A percentile compares a stretch with the other conserved stretches of the same genome.
These are phyloP conservation scores for Chrysopilus asiliformis DNA, from an alignment of 2,888 invertebrate species.

Conservation along the genomic window DNA sequence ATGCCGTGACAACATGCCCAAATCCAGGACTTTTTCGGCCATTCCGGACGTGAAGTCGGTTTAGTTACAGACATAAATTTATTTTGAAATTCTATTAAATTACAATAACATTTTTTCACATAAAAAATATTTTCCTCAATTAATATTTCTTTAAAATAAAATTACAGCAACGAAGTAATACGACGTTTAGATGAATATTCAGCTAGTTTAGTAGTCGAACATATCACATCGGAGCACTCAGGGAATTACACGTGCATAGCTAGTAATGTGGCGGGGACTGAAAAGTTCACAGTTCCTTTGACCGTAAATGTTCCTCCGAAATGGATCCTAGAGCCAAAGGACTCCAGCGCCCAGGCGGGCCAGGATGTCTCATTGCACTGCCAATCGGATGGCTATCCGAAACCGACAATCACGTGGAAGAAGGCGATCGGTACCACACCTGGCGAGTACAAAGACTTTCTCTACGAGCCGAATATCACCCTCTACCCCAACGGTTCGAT, in stretches of 20 bases:
- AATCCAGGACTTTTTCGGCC: too few species aligned
- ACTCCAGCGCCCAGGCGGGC: conserved; percentile 68
- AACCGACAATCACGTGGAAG: conserved; percentile 77
- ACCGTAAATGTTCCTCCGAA: conserved; percentile 82
- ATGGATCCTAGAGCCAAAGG: conserved; percentile 75
- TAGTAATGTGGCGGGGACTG: conserved; percentile 67
- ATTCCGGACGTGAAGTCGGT: too few species aligned
- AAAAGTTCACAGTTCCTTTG: conserved; percentile 61
- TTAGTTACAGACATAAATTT: too few species aligned
- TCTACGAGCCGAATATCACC: conserved; percentile 64
- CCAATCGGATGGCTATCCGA: conserved; percentile 84
- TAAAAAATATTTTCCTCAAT: too few species aligned
- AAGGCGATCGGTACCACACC: conserved; percentile 67
- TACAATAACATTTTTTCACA: too few species aligned
- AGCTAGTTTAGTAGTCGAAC: conserved; percentile 72
- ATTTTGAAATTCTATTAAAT: too few species aligned
- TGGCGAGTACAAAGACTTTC: conserved; percentile 73
- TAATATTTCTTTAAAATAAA: too few species aligned
- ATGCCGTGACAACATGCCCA: too few species aligned
- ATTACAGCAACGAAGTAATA: conserved; percentile 39
- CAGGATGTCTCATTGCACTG: conserved; percentile 77
- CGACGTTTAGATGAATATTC: conserved; percentile 71
- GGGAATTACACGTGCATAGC: conserved; percentile 89
- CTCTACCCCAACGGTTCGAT: conserved; percentile 72
- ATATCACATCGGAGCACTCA: conserved; percentile 69